Evolutionary conservation across 2,113 vertebrate genomes (phyloP).

Genomic region (Rattus rattus): DNA sequence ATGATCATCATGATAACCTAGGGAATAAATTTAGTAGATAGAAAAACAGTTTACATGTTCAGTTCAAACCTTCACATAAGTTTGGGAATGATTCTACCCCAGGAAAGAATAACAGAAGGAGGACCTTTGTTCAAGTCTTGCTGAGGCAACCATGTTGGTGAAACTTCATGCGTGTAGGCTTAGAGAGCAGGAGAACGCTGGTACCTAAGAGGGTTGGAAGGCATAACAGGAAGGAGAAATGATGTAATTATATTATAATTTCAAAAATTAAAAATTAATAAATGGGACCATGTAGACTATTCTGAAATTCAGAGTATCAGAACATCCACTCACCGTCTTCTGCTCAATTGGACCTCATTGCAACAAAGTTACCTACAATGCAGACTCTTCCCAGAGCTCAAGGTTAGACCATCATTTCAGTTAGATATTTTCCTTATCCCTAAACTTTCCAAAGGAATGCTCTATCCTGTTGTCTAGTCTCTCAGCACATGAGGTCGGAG

Average conservation of each 20-base stretch:
- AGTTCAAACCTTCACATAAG: not conserved
- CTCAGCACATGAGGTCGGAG: not conserved
- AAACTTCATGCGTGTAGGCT: not conserved
- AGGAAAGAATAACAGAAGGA: not conserved
- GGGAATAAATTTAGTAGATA: not conserved
- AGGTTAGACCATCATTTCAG: not conserved
- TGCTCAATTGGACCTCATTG: not conserved
- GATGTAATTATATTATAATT: not conserved
- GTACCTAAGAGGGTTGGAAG: not conserved
- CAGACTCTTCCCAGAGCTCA: not conserved
- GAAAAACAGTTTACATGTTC: not conserved
- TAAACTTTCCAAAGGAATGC: not conserved
- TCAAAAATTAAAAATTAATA: not conserved
- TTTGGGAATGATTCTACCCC: not conserved
- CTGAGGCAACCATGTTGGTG: not conserved
- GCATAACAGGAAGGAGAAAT: not conserved
- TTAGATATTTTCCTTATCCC: not conserved
- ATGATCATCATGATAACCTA: not conserved
- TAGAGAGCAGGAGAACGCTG: too few species aligned
- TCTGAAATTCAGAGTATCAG: not conserved
- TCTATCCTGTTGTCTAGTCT: not conserved
- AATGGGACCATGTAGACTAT: not conserved
- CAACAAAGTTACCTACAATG: not conserved
- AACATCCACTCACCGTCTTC: not conserved
- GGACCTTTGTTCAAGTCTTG: too few species aligned